Conservation (phyloP, 2,888 invertebrate genomes). For the Smittia aterrima region DNA sequence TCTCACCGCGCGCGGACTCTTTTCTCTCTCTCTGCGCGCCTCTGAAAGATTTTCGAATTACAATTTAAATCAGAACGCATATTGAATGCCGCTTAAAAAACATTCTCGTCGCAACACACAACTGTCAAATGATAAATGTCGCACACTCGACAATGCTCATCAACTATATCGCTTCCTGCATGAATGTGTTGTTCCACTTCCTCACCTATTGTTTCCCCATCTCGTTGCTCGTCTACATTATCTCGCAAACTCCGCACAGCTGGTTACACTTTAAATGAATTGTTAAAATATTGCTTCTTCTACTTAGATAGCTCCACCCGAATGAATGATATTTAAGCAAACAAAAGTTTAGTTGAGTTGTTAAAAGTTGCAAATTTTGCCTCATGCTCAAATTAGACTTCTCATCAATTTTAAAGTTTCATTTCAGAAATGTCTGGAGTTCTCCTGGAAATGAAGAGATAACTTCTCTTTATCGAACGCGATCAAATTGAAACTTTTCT, state of each 20-base stretch:
- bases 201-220: constrained; percentile 1
- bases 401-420: neutral
- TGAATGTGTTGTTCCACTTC: constrained; percentile 9
- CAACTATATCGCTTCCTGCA: constrained; percentile 8
- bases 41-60: neutral
- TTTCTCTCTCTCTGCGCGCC: neutral
- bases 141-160: neutral
- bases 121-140: neutral
- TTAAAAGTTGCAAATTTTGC: neutral
- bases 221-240: neutral
- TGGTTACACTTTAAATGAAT: constrained; percentile 11
- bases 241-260: neutral
- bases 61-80: neutral
- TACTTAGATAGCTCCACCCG: too few relatives aligned
- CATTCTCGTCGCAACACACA: neutral
- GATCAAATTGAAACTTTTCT: neutral
- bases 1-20: neutral
- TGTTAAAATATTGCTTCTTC: neutral
- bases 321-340: neutral
- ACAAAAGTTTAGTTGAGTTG: neutral
- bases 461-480: too few relatives aligned
- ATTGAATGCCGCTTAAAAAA: neutral
- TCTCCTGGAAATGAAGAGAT: too few relatives aligned
- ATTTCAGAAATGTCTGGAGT: neutral
- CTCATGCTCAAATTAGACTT: neutral